phyloP scores from a whole-genome alignment of 2,888 invertebrate genomes.

The Boloria selene region DNA sequence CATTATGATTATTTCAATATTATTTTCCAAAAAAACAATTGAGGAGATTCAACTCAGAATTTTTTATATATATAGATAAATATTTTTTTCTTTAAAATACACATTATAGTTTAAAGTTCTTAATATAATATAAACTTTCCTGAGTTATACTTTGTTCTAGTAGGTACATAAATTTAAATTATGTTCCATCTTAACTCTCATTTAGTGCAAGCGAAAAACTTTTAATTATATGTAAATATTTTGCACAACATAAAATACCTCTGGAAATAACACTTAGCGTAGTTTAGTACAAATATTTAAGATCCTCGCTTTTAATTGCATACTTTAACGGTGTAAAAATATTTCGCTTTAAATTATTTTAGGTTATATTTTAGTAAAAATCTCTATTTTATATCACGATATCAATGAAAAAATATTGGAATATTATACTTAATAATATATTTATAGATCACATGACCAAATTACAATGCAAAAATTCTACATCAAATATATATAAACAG shows the following conservation, averaged over 20 bases:
- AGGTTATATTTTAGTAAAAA: neutral
- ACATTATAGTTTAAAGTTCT: neutral
- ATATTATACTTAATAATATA: too few relatives aligned
- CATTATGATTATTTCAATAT: too few relatives aligned
- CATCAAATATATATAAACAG: too few relatives aligned
- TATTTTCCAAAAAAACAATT: too few relatives aligned
- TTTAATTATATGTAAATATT: constrained; percentile 16
- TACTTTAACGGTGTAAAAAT: constrained; percentile 6
- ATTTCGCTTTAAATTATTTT: neutral
- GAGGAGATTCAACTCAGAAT: too few relatives aligned
- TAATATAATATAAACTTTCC: too few relatives aligned
- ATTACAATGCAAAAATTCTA: too few relatives aligned
- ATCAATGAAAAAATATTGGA: neutral
- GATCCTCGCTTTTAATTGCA: constrained; percentile 17
- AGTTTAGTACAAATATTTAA: constrained; percentile 15
- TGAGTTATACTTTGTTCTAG: neutral
- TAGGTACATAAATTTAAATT: constrained; percentile 11
- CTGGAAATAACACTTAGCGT: constrained; percentile 10
- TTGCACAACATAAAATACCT: constrained; percentile 15
- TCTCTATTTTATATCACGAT: neutral
- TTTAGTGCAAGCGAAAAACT: constrained; percentile 14
- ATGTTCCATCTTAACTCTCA: constrained; percentile 13
- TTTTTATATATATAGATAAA: too few relatives aligned
- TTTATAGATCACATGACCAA: too few relatives aligned
- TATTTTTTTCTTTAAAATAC: neutral